These are phyloP conservation scores for Ctenicera cuprea DNA, from an alignment of 2,888 invertebrate species.

Conservation along the genomic window DNA sequence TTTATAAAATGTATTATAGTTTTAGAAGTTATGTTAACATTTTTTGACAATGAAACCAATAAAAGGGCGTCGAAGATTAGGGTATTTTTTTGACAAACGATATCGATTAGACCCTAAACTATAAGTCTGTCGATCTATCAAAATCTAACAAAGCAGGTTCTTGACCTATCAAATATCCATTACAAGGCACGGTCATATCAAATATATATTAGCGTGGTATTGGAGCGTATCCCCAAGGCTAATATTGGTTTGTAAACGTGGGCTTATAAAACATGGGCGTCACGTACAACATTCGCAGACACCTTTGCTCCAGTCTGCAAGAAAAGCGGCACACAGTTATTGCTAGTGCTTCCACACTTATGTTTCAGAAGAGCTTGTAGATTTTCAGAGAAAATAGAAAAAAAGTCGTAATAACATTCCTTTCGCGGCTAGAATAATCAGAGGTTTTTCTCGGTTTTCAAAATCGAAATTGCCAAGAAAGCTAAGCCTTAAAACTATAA, in stretches of 20 bases:
- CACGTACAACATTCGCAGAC: slow-evolving; percentile 38
- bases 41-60: background rate
- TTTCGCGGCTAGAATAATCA: background rate
- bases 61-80: background rate
- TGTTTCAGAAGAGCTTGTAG: slow-evolving; percentile 13
- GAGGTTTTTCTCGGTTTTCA: background rate
- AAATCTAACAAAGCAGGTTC: slow-evolving; percentile 33
- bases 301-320: slow-evolving; percentile 28
- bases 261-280: slow-evolving; percentile 36
- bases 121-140: slow-evolving; percentile 33
- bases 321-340: slow-evolving; percentile 28
- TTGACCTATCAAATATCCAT: slow-evolving; percentile 42
- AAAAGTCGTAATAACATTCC: slow-evolving; percentile 9
- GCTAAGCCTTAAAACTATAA: too few relatives aligned
- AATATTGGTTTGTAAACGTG: slow-evolving; percentile 44
- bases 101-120: slow-evolving; percentile 23
- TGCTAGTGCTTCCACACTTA: slow-evolving; percentile 7
- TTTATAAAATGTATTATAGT: too few relatives aligned
- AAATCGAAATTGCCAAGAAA: background rate
- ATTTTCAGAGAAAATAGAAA: slow-evolving; percentile 7
- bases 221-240: slow-evolving; percentile 39
- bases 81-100: slow-evolving; percentile 29
- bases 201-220: slow-evolving; percentile 45
- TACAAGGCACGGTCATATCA: slow-evolving; percentile 38
- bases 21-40: too few relatives aligned